These are phyloP conservation scores for Hedychridium roseum DNA, from an alignment of 2,888 invertebrate species.

Conservation along the genomic window DNA sequence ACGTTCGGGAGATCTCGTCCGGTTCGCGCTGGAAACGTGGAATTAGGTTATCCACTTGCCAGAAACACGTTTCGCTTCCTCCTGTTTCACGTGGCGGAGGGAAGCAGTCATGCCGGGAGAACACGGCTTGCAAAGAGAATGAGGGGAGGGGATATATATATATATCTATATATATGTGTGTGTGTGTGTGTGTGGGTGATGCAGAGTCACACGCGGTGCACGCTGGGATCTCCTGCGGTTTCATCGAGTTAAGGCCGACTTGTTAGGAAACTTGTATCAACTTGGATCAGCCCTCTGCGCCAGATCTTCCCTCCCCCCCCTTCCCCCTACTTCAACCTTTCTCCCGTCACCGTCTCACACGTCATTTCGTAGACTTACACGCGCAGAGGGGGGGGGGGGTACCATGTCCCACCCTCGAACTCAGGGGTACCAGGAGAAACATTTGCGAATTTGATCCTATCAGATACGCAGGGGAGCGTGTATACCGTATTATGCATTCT, in stretches of 20 bases:
- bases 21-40: slow-evolving; percentile 27
- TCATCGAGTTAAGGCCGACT: slow-evolving; percentile 39
- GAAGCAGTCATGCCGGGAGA: slow-evolving; percentile 13
- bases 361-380: neutral
- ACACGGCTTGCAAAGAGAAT: neutral
- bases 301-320: slow-evolving; percentile 16
- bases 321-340: slow-evolving; percentile 10
- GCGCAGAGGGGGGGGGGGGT: neutral
- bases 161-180: no score
- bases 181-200: no score
- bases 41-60: slow-evolving; percentile 50
- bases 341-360: neutral
- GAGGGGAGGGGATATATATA: no score
- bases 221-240: slow-evolving; percentile 30
- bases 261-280: slow-evolving; percentile 47
- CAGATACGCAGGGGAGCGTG: no score
- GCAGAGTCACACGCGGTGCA: slow-evolving; percentile 25
- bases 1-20: slow-evolving; percentile 10
- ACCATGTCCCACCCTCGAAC: no score
- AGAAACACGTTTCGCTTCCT: slow-evolving; percentile 39
- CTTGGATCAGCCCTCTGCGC: slow-evolving; percentile 34
- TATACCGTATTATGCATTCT: no score
- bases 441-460: no score
- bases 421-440: no score
- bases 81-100: slow-evolving; percentile 22